Conservation (phyloP, 2,888 invertebrate species). For the Hyposoter didymator region DNA sequence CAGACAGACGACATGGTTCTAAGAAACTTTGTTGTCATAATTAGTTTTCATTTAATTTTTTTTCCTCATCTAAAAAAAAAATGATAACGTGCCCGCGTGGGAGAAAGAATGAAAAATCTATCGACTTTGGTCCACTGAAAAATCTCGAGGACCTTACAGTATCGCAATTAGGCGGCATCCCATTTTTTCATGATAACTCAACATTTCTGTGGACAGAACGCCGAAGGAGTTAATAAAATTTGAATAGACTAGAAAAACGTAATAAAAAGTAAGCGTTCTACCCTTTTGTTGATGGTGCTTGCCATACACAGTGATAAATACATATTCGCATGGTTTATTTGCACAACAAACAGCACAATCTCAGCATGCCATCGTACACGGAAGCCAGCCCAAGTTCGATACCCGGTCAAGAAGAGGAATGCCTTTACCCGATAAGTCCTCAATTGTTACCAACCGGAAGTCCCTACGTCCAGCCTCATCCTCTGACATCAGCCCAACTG, state of each 20-base stretch:
- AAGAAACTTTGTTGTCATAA: too few species aligned
- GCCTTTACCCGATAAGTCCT: conserved; percentile 82
- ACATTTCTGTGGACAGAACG: too few species aligned
- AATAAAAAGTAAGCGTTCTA: neutral
- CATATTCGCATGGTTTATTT: conserved; percentile 74
- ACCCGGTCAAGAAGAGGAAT: conserved; percentile 81
- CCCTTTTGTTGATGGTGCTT: neutral
- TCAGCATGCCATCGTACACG: conserved; percentile 82
- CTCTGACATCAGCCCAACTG: conserved; percentile 79
- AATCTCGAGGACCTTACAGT: neutral
- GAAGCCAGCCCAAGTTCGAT: conserved; percentile 77
- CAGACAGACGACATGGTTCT: too few species aligned
- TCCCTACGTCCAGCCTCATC: conserved; percentile 81
- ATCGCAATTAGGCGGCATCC: too few species aligned
- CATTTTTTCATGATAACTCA: too few species aligned
- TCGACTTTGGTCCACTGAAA: too few species aligned
- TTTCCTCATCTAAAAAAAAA: too few species aligned
- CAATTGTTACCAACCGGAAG: conserved; percentile 78
- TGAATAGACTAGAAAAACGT: neutral
- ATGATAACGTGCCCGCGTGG: too few species aligned
- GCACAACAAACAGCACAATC: conserved; percentile 78
- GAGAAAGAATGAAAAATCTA: too few species aligned
- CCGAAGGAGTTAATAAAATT: neutral
- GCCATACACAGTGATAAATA: conserved; percentile 20
- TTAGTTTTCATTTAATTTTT: too few species aligned